phyloP scores from a whole-genome alignment of 2,888 invertebrate species.

The Scaptomyza reducta region DNA sequence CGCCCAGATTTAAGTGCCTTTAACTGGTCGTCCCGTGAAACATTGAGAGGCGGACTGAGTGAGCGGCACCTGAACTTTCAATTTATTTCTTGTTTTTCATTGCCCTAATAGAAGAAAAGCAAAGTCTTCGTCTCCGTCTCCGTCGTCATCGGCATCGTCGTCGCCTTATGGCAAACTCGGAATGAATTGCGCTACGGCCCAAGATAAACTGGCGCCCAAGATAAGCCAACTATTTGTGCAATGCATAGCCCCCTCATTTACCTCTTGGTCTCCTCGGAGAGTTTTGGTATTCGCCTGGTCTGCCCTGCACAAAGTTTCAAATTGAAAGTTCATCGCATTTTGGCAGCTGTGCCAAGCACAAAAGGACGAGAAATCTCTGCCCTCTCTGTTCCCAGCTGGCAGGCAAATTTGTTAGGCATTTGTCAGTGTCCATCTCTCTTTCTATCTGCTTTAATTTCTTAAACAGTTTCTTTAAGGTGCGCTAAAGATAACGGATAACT shows the following conservation, averaged over 20 bases:
- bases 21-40: slow-evolving; percentile 29
- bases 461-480: slow-evolving; percentile 15
- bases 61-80: slow-evolving; percentile 66
- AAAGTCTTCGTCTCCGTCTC: slow-evolving; percentile 19
- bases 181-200: slow-evolving; percentile 46
- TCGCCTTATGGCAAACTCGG: slow-evolving; percentile 39
- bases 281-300: slow-evolving; percentile 4
- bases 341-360: slow-evolving; percentile 39
- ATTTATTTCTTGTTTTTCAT: slow-evolving; percentile 69
- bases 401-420: slow-evolving; percentile 37
- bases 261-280: background rate
- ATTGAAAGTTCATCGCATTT: slow-evolving; percentile 70
- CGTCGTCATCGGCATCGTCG: background rate
- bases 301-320: slow-evolving; percentile 52
- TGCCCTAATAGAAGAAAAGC: slow-evolving; percentile 65
- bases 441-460: slow-evolving; percentile 16
- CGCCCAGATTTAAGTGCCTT: slow-evolving; percentile 48
- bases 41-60: background rate
- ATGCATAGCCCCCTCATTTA: background rate
- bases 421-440: slow-evolving; percentile 7
- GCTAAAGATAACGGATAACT: slow-evolving; percentile 24
- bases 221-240: slow-evolving; percentile 66
- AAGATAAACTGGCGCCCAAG: slow-evolving; percentile 56
- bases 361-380: background rate
- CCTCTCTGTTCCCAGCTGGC: slow-evolving; percentile 20